These are phyloP conservation scores for Drosophila macrospina DNA, from an alignment of 2,888 invertebrate species.

Conservation along the genomic window DNA sequence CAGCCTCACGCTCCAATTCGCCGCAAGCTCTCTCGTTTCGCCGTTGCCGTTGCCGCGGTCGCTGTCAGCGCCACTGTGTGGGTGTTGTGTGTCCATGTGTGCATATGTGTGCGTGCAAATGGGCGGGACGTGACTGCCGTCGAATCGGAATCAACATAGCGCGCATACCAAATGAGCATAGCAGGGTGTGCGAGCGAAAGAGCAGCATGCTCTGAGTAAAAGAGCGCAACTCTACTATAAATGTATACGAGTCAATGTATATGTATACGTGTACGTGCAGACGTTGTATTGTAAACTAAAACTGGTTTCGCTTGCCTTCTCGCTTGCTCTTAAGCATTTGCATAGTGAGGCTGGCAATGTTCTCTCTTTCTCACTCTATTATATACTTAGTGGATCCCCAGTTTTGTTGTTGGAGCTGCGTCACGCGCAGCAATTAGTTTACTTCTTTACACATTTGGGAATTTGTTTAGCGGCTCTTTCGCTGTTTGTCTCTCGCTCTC, in stretches of 20 bases:
- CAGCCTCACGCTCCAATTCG: constrained; percentile 85
- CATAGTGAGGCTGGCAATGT: constrained; percentile 7
- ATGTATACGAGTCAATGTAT: constrained; percentile 10
- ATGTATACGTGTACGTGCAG: constrained; percentile 58
- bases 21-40: constrained; percentile 56
- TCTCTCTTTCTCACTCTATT: constrained; percentile 56
- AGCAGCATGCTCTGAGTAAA: constrained; percentile 27
- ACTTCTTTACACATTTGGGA: constrained; percentile 83
- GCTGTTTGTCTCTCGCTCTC: constrained; percentile 55
- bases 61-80: constrained; percentile 28
- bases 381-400: constrained; percentile 56
- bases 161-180: constrained; percentile 84
- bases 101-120: constrained; percentile 83
- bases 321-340: constrained; percentile 39
- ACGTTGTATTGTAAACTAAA: constrained; percentile 66
- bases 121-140: constrained; percentile 86
- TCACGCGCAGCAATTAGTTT: constrained; percentile 85
- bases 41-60: constrained; percentile 30
- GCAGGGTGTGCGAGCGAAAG: constrained; percentile 40
- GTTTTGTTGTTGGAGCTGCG: constrained; percentile 71
- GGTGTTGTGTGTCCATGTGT: constrained; percentile 45
- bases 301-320: constrained; percentile 70
- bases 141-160: constrained; percentile 84
- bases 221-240: constrained; percentile 46
- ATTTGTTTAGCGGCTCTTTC: constrained; percentile 67